phyloP scores from a whole-genome alignment of 2,113 vertebrate species.

The Poeciliopsis occidentalis region DNA sequence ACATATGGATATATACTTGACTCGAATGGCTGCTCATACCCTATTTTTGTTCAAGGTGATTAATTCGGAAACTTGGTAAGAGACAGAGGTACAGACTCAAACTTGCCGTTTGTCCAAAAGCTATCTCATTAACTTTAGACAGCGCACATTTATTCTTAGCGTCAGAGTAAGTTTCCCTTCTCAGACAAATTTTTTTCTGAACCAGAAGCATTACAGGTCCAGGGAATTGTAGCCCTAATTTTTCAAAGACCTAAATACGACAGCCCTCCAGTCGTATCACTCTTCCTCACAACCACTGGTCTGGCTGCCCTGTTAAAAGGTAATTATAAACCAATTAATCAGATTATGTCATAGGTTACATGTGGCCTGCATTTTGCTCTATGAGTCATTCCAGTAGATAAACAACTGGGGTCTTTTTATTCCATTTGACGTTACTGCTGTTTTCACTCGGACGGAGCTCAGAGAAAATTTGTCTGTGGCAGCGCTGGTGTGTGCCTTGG shows the following conservation, averaged over 20 bases:
- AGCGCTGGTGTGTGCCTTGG: constrained; percentile 45
- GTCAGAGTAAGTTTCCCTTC: constrained; percentile 27
- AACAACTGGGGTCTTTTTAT: constrained; percentile 75
- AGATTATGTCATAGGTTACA: constrained; percentile 83
- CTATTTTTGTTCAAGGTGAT: constrained; percentile 51
- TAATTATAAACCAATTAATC: constrained; percentile 83
- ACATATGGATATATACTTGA: constrained; percentile 55
- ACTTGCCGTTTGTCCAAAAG: constrained; percentile 34
- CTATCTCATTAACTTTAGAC: constrained; percentile 28
- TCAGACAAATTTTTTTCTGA: constrained; percentile 44
- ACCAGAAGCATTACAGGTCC: constrained; percentile 34
- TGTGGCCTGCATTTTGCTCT: constrained; percentile 76
- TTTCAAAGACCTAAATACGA: constrained; percentile 51
- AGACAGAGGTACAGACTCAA: constrained; percentile 14
- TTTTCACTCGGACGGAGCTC: constrained; percentile 62
- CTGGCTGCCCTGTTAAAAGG: constrained; percentile 58
- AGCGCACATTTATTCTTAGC: constrained; percentile 27
- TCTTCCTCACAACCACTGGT: constrained; percentile 35
- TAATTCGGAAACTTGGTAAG: constrained; percentile 32
- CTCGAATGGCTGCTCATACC: constrained; percentile 19
- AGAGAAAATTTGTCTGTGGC: constrained; percentile 65
- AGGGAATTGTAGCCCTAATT: constrained; percentile 48
- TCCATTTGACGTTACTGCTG: constrained; percentile 68
- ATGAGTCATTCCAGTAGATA: constrained; percentile 79
- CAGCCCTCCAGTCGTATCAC: constrained; percentile 25